Conservation (phyloP, 53 echinoderm and acorn worm genomes). For the Astropecten irregularis region DNA sequence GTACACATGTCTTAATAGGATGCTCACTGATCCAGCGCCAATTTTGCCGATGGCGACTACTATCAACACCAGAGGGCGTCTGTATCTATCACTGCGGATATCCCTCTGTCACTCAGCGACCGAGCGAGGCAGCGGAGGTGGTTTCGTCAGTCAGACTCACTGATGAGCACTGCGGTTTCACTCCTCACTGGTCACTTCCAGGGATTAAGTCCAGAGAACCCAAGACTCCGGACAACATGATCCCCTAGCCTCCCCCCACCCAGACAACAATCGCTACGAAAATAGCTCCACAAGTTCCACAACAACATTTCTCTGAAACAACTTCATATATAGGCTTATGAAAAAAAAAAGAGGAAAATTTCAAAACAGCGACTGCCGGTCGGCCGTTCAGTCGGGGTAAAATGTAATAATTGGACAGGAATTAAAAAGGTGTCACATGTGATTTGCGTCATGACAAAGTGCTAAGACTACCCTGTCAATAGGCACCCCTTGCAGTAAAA, state of each 20-base stretch:
- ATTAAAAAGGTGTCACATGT: slow-evolving; percentile 38
- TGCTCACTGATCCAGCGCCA: too few relatives aligned
- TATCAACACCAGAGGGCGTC: slow-evolving; percentile 8
- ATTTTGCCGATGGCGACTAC: too few relatives aligned
- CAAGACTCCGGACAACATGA: neutral
- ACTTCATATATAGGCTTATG: too few relatives aligned
- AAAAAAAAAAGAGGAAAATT: too few relatives aligned
- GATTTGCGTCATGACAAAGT: slow-evolving; percentile 13
- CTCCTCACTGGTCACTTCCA: slow-evolving; percentile 37
- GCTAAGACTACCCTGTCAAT: neutral
- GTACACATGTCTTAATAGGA: too few relatives aligned
- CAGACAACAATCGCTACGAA: slow-evolving; percentile 50
- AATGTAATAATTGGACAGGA: slow-evolving; percentile 3
- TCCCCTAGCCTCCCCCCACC: neutral
- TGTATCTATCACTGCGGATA: neutral
- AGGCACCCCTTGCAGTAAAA: neutral
- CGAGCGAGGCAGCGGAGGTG: slow-evolving; percentile 12
- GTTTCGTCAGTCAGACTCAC: neutral
- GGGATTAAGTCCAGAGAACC: neutral
- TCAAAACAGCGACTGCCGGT: too few relatives aligned
- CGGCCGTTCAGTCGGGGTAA: too few relatives aligned
- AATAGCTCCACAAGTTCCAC: neutral
- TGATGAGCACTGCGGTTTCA: slow-evolving; percentile 18
- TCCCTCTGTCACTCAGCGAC: slow-evolving; percentile 5
- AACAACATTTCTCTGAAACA: slow-evolving; percentile 46